phyloP scores from a whole-genome alignment of 2,113 vertebrate genomes.

The Nansenia antarctica region DNA sequence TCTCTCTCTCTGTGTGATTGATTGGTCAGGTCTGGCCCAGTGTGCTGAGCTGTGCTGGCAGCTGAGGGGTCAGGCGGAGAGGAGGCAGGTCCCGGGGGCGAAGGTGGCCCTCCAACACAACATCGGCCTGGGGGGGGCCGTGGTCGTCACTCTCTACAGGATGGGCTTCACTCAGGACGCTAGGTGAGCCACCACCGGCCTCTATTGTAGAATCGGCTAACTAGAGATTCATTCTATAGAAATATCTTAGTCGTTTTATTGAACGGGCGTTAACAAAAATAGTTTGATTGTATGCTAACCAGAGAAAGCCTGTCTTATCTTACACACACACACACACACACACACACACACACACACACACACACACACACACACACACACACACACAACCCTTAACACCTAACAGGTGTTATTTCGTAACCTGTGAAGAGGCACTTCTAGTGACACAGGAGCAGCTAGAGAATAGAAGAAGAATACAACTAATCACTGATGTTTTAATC shows the following conservation, averaged over 20 bases:
- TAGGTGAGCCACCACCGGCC: conserved; percentile 66
- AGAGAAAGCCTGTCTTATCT: not conserved
- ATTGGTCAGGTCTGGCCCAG: conserved; percentile 90
- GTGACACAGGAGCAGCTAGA: not conserved
- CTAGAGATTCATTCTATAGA: not conserved
- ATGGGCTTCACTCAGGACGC: conserved; percentile 84
- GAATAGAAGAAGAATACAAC: not conserved
- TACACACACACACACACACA: not conserved
- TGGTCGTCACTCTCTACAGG: conserved; percentile 83
- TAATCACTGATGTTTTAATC: too few relatives aligned
- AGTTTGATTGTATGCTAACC: too few relatives aligned
- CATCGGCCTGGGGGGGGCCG: conserved; percentile 90
- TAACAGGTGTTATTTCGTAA: not conserved
- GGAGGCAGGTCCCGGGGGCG: conserved; percentile 85
- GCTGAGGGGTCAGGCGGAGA: conserved; percentile 86
- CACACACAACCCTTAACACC: not conserved
- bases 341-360: not conserved
- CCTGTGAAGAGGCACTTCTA: not conserved
- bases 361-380: not conserved
- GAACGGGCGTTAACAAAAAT: too few relatives aligned
- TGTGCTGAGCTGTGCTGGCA: conserved; percentile 98
- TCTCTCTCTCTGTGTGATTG: conserved; percentile 34
- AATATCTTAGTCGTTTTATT: not conserved
- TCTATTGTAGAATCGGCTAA: not conserved
- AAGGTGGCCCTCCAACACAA: conserved; percentile 93